Evolutionary conservation across 37 sponge, comb jelly and placozoan genomes (phyloP).

Genomic region (Trichoplax adhaerens): DNA sequence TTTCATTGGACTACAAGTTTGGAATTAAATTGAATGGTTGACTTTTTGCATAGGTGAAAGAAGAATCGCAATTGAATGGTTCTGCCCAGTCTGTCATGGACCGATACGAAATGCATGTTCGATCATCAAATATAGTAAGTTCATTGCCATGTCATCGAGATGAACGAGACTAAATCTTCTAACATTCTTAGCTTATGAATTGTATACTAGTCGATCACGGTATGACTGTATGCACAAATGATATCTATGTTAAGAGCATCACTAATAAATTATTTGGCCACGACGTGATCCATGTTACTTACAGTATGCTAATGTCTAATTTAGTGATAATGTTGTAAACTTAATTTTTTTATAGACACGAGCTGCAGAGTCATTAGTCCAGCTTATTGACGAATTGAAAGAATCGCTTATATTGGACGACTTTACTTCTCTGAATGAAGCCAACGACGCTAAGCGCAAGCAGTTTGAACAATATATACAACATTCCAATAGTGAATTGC

Average conservation of each 20-base stretch:
- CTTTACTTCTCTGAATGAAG: constrained; percentile 69
- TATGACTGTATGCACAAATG: too few relatives aligned
- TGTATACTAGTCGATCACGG: too few relatives aligned
- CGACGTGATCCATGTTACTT: too few relatives aligned
- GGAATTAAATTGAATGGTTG: not conserved
- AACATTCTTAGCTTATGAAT: too few relatives aligned
- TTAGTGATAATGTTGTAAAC: too few relatives aligned
- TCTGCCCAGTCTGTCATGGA: constrained; percentile 39
- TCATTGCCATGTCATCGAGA: too few relatives aligned
- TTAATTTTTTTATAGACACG: constrained; percentile 28
- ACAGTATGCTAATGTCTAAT: too few relatives aligned
- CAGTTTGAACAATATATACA: too few relatives aligned
- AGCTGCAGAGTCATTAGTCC: constrained; percentile 59
- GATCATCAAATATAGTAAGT: constrained; percentile 75
- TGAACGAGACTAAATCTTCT: too few relatives aligned
- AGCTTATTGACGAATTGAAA: constrained; percentile 64
- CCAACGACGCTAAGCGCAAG: not conserved
- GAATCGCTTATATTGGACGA: constrained; percentile 78
- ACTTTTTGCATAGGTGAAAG: constrained; percentile 17
- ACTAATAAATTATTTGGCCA: too few relatives aligned
- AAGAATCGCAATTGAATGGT: constrained; percentile 17
- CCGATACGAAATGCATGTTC: constrained; percentile 49
- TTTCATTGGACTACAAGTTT: not conserved
- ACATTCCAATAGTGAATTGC: too few relatives aligned
- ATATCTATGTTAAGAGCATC: too few relatives aligned